Conservation (phyloP, 1,140 invertebrate genomes). For the Psilanteris sp. region DNA sequence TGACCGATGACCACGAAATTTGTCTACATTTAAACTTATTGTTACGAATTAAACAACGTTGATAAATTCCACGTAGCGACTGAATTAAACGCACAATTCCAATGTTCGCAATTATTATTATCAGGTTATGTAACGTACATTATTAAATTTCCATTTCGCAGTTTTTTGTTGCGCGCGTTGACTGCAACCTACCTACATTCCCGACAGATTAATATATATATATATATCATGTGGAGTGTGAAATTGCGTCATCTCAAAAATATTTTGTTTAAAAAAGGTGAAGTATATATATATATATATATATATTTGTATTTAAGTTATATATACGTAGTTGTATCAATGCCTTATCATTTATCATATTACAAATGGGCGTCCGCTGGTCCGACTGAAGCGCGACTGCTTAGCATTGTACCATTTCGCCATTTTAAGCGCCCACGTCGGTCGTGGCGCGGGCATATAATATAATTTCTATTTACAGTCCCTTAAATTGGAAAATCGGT, state of each 20-base stretch:
- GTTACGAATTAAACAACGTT: no score
- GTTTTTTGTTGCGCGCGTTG: no score
- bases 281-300: no score
- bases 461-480: slow-evolving; percentile 36
- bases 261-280: slow-evolving; percentile 54
- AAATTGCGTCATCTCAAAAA: slow-evolving; percentile 40
- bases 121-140: no score
- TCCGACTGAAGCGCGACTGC: slow-evolving; percentile 13
- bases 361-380: slow-evolving; percentile 45
- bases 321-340: slow-evolving; percentile 50
- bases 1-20: no score
- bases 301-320: slow-evolving; percentile 42
- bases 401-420: not conserved
- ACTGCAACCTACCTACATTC: no score
- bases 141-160: no score
- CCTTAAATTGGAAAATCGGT: slow-evolving; percentile 12
- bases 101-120: no score
- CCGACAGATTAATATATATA: no score
- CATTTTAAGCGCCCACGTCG: not conserved
- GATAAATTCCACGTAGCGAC: no score
- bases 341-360: slow-evolving; percentile 51
- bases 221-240: slow-evolving; percentile 23
- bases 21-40: no score
- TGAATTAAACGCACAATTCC: no score
- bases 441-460: slow-evolving; percentile 16